Evolutionary conservation across 2,888 invertebrate genomes (phyloP).

Genomic region (Nymphalis c-album): DNA sequence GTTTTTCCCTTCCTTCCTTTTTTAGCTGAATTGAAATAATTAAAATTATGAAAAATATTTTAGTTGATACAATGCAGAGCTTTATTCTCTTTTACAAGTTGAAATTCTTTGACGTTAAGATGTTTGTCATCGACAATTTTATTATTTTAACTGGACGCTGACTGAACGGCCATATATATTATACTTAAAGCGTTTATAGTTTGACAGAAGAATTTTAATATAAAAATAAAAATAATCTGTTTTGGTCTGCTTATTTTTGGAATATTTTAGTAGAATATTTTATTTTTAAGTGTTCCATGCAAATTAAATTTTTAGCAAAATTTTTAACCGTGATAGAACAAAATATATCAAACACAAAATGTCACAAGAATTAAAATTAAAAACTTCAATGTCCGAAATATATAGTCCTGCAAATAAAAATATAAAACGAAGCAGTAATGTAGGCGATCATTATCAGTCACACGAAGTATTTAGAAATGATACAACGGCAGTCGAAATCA

Average conservation of each 20-base stretch:
- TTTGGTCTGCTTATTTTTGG: not conserved
- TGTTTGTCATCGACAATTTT: not conserved
- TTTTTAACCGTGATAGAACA: not conserved
- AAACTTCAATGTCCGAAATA: conserved; percentile 2
- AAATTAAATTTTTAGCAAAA: not conserved
- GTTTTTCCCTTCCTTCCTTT: not conserved
- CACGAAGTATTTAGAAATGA: conserved; percentile 67
- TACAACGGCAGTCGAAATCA: conserved; percentile 66
- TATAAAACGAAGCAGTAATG: not conserved
- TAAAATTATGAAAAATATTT: not conserved
- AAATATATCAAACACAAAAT: not conserved
- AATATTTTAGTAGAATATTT: not conserved
- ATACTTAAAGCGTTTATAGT: no score
- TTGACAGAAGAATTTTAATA: not conserved
- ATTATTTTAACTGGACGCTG: not conserved
- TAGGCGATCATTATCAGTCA: conserved; percentile 30
- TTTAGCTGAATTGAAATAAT: not conserved
- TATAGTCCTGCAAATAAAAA: not conserved
- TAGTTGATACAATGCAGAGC: not conserved
- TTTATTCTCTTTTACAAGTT: not conserved
- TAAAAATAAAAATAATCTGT: not conserved
- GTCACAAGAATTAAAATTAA: conserved; percentile 5
- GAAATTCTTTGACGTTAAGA: not conserved
- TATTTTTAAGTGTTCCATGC: not conserved
- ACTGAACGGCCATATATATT: not conserved